Evolutionary conservation across 2,113 vertebrate genomes (phyloP), one percentile per base, ranked within the genome.

Genomic region (Rhea americana): DNA sequence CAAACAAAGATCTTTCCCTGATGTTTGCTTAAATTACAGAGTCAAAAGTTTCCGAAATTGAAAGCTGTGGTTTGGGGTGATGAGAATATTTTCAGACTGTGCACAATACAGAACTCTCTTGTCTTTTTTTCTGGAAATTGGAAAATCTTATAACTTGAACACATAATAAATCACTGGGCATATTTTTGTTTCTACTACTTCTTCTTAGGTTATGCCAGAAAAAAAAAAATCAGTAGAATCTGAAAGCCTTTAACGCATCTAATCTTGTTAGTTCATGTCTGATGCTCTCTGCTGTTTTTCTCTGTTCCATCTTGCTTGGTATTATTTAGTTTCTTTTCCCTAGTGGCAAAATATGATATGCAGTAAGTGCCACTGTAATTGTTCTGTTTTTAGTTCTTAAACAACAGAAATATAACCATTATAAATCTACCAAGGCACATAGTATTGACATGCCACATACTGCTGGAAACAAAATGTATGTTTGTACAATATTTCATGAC

Each of bases 11-110:
- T n/a, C 17, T 66, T 81, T 66, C 32, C 8, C 28, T 73, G 17
- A 65, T 45, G 70, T 53, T 68, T 89, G 7, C 68, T 45, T 13
- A 76, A 92, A 91, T 72, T 92, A 81, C 56, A 93, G 91, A 76
- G 63, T 65, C 7, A 90, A 81, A 81, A 80, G 32, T 62, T 91
- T 93, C 73, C 82, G 50, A 94, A 95, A 91, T 94, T 80, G 89
- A 86, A 96, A 84, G 78, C 37, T 43, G 21, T 1, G 1, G 3
- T 95, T 53, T 87, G 13, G 32, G 8, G 13, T 90, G 41, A 62
- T 30, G 65, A 71, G 16, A 72, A 61, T 78, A 61, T 61, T 77
- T 95, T 86, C 13, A 76, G 51, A 83, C 48, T 66, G 13, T 35
- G 14, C 25, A 21, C 3, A 78, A 25, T 12, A 55, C 3, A 92